Conservation (phyloP, 1,140 invertebrate genomes). For the Leptoteleia sp. region DNA sequence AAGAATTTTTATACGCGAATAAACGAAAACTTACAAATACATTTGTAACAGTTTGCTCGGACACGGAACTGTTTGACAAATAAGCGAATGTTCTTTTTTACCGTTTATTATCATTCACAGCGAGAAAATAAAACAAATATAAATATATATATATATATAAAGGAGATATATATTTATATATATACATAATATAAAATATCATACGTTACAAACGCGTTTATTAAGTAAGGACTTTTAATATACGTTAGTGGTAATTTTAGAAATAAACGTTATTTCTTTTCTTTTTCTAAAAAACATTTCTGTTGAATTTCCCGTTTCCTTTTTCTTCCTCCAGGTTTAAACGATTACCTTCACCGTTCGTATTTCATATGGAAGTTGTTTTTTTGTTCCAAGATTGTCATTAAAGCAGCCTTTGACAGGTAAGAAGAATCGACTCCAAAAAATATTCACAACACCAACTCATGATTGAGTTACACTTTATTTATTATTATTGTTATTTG, state of each 20-base stretch:
- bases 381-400: no score
- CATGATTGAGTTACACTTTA: slow-evolving; percentile 16
- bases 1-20: slow-evolving; percentile 14
- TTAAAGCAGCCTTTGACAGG: no score
- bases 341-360: no score
- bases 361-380: no score
- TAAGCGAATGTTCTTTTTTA: slow-evolving; percentile 7
- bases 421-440: background rate
- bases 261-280: slow-evolving; percentile 11
- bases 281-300: background rate
- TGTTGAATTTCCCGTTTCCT: background rate
- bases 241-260: slow-evolving; percentile 16
- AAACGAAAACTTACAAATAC: background rate
- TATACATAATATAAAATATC: background rate
- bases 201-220: background rate
- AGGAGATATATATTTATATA: background rate
- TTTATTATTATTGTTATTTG: no score
- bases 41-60: slow-evolving; percentile 1
- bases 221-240: background rate
- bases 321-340: background rate
- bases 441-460: background rate
- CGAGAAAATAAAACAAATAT: no score
- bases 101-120: slow-evolving; percentile 4
- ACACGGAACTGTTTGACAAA: slow-evolving; percentile 9
- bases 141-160: no score